Conservation (phyloP, 2,113 vertebrate species). For the Zingel zingel region DNA sequence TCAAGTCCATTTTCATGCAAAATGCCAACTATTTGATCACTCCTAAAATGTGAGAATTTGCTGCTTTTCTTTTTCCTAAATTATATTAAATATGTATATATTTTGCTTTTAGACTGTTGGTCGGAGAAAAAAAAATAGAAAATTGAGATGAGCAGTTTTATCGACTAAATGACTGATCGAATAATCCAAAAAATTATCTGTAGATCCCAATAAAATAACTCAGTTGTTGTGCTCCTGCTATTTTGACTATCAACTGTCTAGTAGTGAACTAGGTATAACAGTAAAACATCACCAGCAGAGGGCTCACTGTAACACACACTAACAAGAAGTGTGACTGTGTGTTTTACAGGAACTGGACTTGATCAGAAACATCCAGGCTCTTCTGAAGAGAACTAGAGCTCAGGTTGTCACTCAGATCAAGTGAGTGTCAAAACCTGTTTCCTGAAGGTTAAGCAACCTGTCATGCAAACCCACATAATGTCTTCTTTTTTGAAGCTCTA, state of each 20-base stretch:
- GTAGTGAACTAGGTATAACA: background rate
- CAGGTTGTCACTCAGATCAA: slow-evolving; percentile 90
- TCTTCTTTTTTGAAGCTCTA: background rate
- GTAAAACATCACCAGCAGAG: slow-evolving; percentile 6
- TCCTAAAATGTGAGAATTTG: background rate
- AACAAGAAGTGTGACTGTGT: background rate
- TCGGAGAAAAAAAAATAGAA: background rate
- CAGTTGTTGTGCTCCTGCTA: background rate
- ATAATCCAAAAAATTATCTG: background rate
- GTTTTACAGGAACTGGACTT: slow-evolving; percentile 90
- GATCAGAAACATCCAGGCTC: slow-evolving; percentile 89
- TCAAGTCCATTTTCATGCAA: background rate
- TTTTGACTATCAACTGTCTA: background rate
- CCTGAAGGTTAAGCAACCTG: too few species aligned
- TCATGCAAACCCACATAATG: background rate
- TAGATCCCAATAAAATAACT: background rate
- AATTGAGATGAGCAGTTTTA: background rate
- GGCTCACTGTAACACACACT: background rate
- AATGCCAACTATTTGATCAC: background rate
- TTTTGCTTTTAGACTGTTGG: background rate
- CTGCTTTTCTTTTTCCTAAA: background rate
- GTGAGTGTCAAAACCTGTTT: slow-evolving; percentile 76
- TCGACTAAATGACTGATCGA: background rate
- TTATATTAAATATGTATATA: background rate
- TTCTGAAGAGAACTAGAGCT: slow-evolving; percentile 89